Base-by-base conservation (phyloP, 1,140 invertebrate species). In the Drosophila subobscura region DNA sequence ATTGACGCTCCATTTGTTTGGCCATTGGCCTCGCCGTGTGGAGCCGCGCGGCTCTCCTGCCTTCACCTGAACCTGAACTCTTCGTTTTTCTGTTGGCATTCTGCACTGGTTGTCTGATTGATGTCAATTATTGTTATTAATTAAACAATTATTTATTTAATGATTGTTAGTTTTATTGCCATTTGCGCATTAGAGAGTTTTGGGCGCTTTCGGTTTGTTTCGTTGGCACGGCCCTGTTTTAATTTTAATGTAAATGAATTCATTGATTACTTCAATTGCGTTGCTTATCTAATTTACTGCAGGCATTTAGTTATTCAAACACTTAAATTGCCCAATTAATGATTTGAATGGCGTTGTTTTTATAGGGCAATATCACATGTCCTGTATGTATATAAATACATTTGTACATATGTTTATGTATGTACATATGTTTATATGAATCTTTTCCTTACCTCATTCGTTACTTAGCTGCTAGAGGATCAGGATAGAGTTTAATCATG, bases 1-100 rank as follows among this genome's bases (percentile, higher is more conserved):
- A 83, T 83, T 83, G 79, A 77, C 68, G 77, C 54, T 51, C 57
- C 65, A 71, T 79, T 83, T 77, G 70, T 71, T 61, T 52, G 50
- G 45, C 45, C 41, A 50, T 68, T 42, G 74, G 53, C 42, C 53
- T 20, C 55, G 22, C 51, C 33, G 12, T 66, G 20, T 16, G 33
- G n/a, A 51, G 14, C 45, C 27, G 8, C 29, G 2, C n/a, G 7
- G 4, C 29, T 42, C 23, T 16, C 23, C 50, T 55, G 16, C 37
- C 23, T 27, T 25, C 23, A 25, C 8, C 3, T 20, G 25, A 0
- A 5, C 0, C 20, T 37, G 16, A 20, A 20, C 4, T 14, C 29
- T 50, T 37, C 25, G 12, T 58, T 58, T 46, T 33, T 58, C 8
- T 41, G 22, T 6, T 46, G 10, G 33, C 0, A 37, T 37, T 37